These are phyloP conservation scores for Spatulosminthurus flaviceps DNA, from an alignment of 2,888 invertebrate species.

Conservation along the genomic window DNA sequence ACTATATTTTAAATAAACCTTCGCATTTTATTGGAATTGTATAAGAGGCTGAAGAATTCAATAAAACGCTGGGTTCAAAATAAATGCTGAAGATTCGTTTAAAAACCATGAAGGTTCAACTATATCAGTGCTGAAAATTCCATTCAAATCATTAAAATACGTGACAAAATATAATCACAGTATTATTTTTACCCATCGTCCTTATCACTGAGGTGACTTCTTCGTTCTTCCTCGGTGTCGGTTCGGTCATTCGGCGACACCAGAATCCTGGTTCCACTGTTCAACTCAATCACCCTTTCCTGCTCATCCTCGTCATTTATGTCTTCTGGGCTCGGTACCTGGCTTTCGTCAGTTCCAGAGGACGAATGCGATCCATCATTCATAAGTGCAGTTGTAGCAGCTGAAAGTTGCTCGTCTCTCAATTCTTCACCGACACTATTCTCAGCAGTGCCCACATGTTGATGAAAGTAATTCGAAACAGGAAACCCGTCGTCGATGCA, in stretches of 20 bases:
- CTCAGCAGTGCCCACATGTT: slow-evolving; percentile 25
- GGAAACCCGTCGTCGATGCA: slow-evolving; percentile 26
- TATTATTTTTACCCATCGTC: slow-evolving; percentile 44
- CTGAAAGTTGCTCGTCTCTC: slow-evolving; percentile 19
- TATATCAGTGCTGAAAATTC: too few species aligned
- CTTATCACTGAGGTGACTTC: slow-evolving; percentile 44
- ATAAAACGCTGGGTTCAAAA: too few species aligned
- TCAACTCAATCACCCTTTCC: slow-evolving; percentile 37
- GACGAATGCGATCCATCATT: neutral
- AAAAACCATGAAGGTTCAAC: too few species aligned
- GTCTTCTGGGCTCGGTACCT: slow-evolving; percentile 12
- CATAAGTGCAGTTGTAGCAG: slow-evolving; percentile 8
- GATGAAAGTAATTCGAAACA: slow-evolving; percentile 33
- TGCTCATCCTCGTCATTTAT: slow-evolving; percentile 31
- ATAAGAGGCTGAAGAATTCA: too few species aligned
- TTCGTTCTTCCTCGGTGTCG: slow-evolving; percentile 47
- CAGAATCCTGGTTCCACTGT: slow-evolving; percentile 28
- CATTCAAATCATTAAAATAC: slow-evolving; percentile 11
- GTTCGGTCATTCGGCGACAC: slow-evolving; percentile 36
- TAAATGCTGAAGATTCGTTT: too few species aligned
- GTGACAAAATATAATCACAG: neutral
- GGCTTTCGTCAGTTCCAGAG: neutral
- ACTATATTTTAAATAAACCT: too few species aligned
- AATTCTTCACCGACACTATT: neutral
- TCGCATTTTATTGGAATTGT: too few species aligned